Evolutionary conservation across 2,888 invertebrate genomes (phyloP), one percentile per base, ranked within the genome.

Genomic region (Marronus borbonicus): DNA sequence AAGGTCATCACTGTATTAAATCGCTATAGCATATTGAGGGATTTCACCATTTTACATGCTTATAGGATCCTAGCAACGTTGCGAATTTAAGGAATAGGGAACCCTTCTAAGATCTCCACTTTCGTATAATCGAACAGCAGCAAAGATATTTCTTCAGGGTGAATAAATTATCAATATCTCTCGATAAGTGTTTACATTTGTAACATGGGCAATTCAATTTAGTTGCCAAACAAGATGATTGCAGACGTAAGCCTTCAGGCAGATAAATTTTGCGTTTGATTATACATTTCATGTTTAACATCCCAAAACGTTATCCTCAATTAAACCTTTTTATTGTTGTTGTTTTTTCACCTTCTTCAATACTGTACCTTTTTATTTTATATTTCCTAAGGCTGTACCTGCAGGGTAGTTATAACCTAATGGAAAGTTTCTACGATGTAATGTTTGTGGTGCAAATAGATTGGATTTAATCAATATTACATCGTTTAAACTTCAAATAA

Each of bases 321-420:
- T 44, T 44, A 44, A 44, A 10, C 8, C 44, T 8, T 12, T 2
- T 44, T 44, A 44, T 44, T 8, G 8, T 44, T 44, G 8, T 44
- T 12, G 44, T 12, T 12, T 10, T 44, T 44, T 55, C 5, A 17
- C n/a, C n/a, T 55, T 17, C 52, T n/a, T 3, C 52, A 3, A n/a
- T 17, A n/a, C 5, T 14, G n/a, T 36, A 14, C 39, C 39, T 39
- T 8, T 3, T 12, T 24, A 50, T 66, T 49, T 44, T n/a, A 17
- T 66, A 44, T 66, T 50, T n/a, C 5, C 12, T 28, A 14, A 50
- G 44, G 50, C 24, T 49, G 65, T 36, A 65, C 65, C 39, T 65
- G 65, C 68, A 50, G 66, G 66, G 66, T 66, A 44, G 66, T 44
- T 44, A 44, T 66, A 66, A 66, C 20, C 10, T 20, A 44, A 50